Base-by-base conservation (phyloP, 2,113 vertebrate species). In the Carettochelys insculpta region DNA sequence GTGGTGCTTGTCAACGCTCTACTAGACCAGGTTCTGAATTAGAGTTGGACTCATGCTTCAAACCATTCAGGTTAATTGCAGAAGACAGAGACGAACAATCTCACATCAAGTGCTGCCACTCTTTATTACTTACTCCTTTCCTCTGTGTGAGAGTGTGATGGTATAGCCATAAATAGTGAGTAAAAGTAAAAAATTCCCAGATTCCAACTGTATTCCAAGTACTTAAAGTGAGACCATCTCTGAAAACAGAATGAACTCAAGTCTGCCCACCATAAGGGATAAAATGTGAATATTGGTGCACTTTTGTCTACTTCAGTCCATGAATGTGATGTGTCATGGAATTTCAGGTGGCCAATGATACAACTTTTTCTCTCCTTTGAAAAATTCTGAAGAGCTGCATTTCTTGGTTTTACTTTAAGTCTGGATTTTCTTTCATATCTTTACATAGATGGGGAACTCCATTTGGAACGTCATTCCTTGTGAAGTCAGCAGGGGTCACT, bases 11-110 rank as follows among this genome's bases (percentile, higher is more conserved):
- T 95, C 94, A 96, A 82, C 80, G 61, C 56, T 82, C 84, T 91
- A 1, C 0, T 83, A 95, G 93, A 77, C 47, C 1, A 71, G 1
- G 87, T 3, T 79, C 38, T 7, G 93, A 95, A 90, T 83, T 91
- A 86, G 86, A 89, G 80, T 90, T 94, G 89, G 77, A 79, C 82
- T 94, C 92, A 86, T 94, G 87, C 86, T 91, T 95, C 89, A 80
- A 48, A 93, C 92, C 83, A 79, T 84, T 95, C 65, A 38, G 90
- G 92, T 81, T 96, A 92, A 96, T 96, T 96, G 95, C 95, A 96
- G 16, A 5, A 95, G 92, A 86, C 93, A 96, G 94, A 95, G 92
- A 90, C 87, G 92, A 96, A 95, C 95, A 94, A 94, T 92, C 88
- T 95, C 92, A 77, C 90, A 88, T 93, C 92, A 95, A 91, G 85